phyloP scores from a whole-genome alignment of 2,797 vertebrate genomes.

The Anguilla pacifica region DNA sequence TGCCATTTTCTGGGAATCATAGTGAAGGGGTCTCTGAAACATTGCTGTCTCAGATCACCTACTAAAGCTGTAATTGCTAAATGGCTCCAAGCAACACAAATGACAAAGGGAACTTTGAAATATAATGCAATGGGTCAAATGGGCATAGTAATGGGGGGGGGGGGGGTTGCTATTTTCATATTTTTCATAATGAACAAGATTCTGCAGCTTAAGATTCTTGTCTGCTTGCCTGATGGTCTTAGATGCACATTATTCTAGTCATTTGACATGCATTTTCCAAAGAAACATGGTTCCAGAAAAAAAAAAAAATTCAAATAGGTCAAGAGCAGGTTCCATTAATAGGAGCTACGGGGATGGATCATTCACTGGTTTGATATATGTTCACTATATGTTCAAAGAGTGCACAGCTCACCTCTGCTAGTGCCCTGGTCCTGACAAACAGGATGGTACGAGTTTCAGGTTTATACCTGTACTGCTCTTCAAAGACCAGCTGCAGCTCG shows the following conservation, averaged over 20 bases:
- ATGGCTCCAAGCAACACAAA: neutral
- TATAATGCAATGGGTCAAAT: neutral
- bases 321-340: neutral
- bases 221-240: neutral
- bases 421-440: slow-evolving; percentile 24
- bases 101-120: neutral
- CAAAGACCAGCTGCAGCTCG: slow-evolving; percentile 10
- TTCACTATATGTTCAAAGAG: neutral
- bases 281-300: neutral
- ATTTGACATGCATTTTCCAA: neutral
- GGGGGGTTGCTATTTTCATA: neutral
- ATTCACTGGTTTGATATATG: neutral
- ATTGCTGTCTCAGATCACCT: neutral
- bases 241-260: neutral
- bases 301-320: neutral
- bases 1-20: neutral
- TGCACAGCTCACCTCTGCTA: slow-evolving; percentile 19
- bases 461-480: slow-evolving; percentile 4
- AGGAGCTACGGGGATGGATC: no score
- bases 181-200: no score
- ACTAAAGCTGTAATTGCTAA: neutral
- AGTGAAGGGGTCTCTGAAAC: neutral
- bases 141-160: neutral
- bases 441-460: slow-evolving; percentile 11
- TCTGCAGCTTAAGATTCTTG: neutral